phyloP scores from a whole-genome alignment of 1,140 invertebrate genomes.

The Kradibia gibbosae region DNA sequence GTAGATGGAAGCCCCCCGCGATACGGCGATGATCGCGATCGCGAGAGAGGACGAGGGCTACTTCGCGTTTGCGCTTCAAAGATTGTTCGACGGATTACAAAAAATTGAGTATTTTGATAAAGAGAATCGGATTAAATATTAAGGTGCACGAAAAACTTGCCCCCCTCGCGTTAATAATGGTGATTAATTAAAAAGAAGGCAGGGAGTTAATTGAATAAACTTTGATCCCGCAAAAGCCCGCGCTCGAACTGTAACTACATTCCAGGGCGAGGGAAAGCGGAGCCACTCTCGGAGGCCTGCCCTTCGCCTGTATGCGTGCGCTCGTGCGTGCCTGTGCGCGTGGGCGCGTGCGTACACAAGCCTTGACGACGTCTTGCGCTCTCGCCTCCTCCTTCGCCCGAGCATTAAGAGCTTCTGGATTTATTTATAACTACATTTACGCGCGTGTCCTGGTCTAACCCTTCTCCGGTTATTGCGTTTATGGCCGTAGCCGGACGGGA shows the following conservation, averaged over 20 bases:
- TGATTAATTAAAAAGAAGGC: conserved; percentile 20
- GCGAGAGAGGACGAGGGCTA: too few species aligned
- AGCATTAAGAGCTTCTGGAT: conserved; percentile 73
- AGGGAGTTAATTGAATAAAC: conserved; percentile 38
- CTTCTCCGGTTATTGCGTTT: conserved; percentile 70
- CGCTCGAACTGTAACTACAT: conserved; percentile 43
- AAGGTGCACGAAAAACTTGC: background rate
- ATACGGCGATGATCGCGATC: too few species aligned
- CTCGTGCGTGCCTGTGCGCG: too few species aligned
- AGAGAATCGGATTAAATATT: background rate
- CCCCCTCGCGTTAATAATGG: background rate
- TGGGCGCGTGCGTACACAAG: background rate
- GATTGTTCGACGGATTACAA: too few species aligned
- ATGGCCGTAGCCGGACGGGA: conserved; percentile 52
- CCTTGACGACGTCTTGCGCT: conserved; percentile 51
- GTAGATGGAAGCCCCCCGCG: too few species aligned
- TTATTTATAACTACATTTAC: conserved; percentile 75
- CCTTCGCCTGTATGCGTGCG: background rate
- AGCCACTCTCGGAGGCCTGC: conserved; percentile 6
- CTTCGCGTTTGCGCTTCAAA: too few species aligned
- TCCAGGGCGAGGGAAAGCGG: conserved; percentile 26
- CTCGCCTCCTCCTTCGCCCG: conserved; percentile 41
- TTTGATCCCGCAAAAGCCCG: conserved; percentile 36
- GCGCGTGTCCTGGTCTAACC: conserved; percentile 67
- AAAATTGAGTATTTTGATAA: background rate